These are phyloP conservation scores for Drosophila flavopinicola DNA, from an alignment of 2,888 invertebrate species.

Conservation along the genomic window DNA sequence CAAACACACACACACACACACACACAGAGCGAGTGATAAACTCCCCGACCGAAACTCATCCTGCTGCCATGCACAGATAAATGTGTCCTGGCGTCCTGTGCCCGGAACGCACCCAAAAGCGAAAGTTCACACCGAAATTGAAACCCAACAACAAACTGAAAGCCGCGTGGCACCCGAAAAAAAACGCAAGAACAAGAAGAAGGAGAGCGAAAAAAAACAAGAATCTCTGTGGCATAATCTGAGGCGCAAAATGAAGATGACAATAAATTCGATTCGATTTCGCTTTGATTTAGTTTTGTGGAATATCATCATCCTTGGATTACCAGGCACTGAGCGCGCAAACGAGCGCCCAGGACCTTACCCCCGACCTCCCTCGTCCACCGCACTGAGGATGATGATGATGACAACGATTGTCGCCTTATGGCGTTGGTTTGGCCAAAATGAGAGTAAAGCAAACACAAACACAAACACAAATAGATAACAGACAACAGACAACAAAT, in stretches of 20 bases:
- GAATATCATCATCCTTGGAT: constrained; percentile 77
- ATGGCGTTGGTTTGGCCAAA: constrained; percentile 53
- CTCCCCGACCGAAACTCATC: neutral
- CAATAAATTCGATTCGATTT: constrained; percentile 81
- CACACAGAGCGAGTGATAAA: constrained; percentile 3
- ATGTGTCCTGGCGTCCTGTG: constrained; percentile 25
- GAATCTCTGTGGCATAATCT: constrained; percentile 68
- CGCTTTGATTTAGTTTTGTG: constrained; percentile 77
- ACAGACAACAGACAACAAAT: constrained; percentile 66
- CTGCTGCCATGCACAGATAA: constrained; percentile 24
- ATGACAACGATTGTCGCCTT: constrained; percentile 76
- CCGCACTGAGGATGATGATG: constrained; percentile 31
- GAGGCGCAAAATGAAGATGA: constrained; percentile 79
- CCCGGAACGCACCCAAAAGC: constrained; percentile 52
- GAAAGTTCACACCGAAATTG: constrained; percentile 80
- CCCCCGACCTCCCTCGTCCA: neutral
- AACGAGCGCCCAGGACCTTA: constrained; percentile 26
- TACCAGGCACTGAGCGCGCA: constrained; percentile 52
- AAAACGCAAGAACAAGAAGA: neutral
- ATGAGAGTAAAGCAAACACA: constrained; percentile 71
- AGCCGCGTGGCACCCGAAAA: constrained; percentile 17
- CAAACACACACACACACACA: constrained; percentile 2
- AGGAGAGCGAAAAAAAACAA: constrained; percentile 3
- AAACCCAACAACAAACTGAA: constrained; percentile 64
- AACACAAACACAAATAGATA: too few species aligned